A percentile compares a stretch with the other conserved stretches of the same genome.
Conservation (phyloP, 2,888 invertebrate genomes). For the Cheilosia scutellata region DNA sequence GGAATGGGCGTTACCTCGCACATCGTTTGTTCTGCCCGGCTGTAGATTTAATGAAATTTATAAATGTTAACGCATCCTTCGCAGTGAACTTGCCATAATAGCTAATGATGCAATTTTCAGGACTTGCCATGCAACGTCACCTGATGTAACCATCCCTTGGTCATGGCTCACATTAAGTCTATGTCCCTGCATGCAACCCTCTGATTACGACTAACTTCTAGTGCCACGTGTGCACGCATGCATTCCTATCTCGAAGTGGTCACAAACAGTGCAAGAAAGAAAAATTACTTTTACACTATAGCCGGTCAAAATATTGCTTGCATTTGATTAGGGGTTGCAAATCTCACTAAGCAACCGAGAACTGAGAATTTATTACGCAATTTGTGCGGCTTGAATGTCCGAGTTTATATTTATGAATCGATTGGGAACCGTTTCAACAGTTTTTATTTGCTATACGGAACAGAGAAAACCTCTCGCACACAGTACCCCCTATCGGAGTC, state of each 20-base stretch:
- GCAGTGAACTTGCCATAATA: slow-evolving; percentile 48
- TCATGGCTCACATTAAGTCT: slow-evolving; percentile 1
- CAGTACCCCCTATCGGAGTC: slow-evolving; percentile 35
- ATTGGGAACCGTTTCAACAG: slow-evolving; percentile 31
- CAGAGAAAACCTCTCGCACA: too few species aligned
- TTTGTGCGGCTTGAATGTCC: slow-evolving; percentile 64
- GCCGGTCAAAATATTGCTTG: slow-evolving; percentile 27
- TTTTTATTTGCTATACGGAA: not conserved
- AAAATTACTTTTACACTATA: slow-evolving; percentile 51
- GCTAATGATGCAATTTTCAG: slow-evolving; percentile 65
- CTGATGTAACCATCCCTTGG: slow-evolving; percentile 58
- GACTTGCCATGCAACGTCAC: slow-evolving; percentile 44
- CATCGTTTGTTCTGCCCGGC: not conserved
- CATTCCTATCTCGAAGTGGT: slow-evolving; percentile 33
- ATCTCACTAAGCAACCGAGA: slow-evolving; percentile 20
- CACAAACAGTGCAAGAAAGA: slow-evolving; percentile 28
- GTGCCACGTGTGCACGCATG: slow-evolving; percentile 60
- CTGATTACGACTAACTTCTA: slow-evolving; percentile 17
- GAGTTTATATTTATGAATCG: slow-evolving; percentile 72
- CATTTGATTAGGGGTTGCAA: slow-evolving; percentile 34
- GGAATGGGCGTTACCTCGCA: slow-evolving; percentile 37
- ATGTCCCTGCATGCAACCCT: slow-evolving; percentile 27
- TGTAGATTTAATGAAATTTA: slow-evolving; percentile 32
- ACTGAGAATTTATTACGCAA: slow-evolving; percentile 66
- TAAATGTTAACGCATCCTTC: slow-evolving; percentile 11